These are phyloP conservation scores for Pseudomyrmex pallidus DNA, from an alignment of 1,140 invertebrate genomes.

Conservation along the genomic window DNA sequence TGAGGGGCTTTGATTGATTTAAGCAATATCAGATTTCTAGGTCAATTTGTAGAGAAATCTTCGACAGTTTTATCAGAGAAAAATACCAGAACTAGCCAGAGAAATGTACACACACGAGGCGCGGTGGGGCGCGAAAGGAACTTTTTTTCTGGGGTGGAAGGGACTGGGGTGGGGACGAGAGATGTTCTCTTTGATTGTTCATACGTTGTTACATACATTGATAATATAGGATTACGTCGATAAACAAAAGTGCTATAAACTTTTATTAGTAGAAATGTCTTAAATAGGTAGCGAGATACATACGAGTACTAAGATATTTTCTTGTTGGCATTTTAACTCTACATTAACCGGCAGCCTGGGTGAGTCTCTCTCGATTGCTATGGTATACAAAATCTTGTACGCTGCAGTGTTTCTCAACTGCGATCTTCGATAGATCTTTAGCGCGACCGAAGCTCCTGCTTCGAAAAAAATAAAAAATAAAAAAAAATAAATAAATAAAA, in stretches of 20 bases:
- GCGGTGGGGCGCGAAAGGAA: slow-evolving; percentile 9
- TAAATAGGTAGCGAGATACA: slow-evolving; percentile 73
- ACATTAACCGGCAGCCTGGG: slow-evolving; percentile 75
- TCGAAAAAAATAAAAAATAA: too few species aligned
- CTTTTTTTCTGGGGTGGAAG: background rate
- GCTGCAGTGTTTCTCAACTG: slow-evolving; percentile 69
- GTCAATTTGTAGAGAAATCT: slow-evolving; percentile 84
- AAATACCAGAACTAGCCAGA: slow-evolving; percentile 52
- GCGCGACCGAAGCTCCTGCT: slow-evolving; percentile 7
- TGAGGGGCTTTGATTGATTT: slow-evolving; percentile 85
- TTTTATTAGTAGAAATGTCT: slow-evolving; percentile 79
- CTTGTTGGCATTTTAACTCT: slow-evolving; percentile 83
- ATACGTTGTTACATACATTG: slow-evolving; percentile 82
- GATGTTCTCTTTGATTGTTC: slow-evolving; percentile 73
- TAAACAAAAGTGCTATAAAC: slow-evolving; percentile 78
- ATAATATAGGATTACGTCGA: slow-evolving; percentile 77
- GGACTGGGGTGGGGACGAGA: background rate
- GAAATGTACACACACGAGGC: slow-evolving; percentile 10
- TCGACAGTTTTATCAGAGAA: slow-evolving; percentile 67
- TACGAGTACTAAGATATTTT: slow-evolving; percentile 79
- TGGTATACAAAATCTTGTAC: slow-evolving; percentile 54
- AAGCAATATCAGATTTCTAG: slow-evolving; percentile 86
- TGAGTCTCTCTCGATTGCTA: slow-evolving; percentile 77
- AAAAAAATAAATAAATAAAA: background rate
- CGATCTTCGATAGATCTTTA: slow-evolving; percentile 7